Conservation (phyloP, 2,113 vertebrate species). For the Anguilla japonica region DNA sequence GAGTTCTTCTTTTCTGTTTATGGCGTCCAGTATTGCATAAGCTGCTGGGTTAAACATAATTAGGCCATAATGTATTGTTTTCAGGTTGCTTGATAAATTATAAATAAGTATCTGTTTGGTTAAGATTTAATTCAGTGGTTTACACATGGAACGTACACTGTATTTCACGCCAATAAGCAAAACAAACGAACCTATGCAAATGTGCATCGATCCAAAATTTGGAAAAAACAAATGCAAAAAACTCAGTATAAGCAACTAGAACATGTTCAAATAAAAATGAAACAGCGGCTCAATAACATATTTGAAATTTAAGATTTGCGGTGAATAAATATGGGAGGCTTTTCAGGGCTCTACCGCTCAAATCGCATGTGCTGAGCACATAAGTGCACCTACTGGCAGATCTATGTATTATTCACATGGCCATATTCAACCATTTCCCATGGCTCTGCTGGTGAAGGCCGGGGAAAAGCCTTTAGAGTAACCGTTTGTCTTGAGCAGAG, state of each 20-base stretch:
- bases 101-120: not conserved
- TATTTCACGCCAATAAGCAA: not conserved
- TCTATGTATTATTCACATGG: conserved; percentile 7
- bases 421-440: not conserved
- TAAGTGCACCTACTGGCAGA: not conserved
- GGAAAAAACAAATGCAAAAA: not conserved
- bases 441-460: not conserved
- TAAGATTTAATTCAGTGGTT: not conserved
- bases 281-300: not conserved
- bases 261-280: not conserved
- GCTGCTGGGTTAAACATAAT: not conserved
- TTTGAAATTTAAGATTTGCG: not conserved
- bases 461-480: conserved; percentile 22
- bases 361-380: not conserved
- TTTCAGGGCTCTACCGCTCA: not conserved
- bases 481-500: conserved; percentile 23
- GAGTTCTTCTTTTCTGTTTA: conserved; percentile 44
- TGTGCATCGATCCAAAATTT: not conserved
- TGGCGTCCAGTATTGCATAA: conserved; percentile 33
- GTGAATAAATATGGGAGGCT: not conserved
- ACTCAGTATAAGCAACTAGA: not conserved
- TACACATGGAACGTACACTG: not conserved
- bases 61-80: not conserved
- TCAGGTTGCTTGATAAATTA: not conserved
- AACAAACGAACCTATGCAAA: not conserved